Evolutionary conservation across 2,797 vertebrate species (phyloP).

Genomic region (Oreochromis grahami): DNA sequence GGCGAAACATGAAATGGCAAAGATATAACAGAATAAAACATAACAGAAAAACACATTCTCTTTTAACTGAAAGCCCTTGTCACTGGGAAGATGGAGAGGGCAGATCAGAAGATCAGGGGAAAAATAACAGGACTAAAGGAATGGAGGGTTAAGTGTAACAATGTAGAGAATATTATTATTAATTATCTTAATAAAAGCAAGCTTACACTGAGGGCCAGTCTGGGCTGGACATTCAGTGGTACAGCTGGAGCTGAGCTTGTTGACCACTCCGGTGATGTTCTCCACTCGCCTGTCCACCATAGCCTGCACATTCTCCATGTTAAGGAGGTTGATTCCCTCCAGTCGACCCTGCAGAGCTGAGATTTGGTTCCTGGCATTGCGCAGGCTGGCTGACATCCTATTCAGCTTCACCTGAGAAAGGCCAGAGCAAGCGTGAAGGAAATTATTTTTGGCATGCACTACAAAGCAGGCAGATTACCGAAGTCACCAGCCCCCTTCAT

Average conservation of each 20-base stretch:
- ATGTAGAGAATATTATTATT: background rate
- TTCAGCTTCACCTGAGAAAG: slow-evolving; percentile 80
- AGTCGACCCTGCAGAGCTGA: slow-evolving; percentile 81
- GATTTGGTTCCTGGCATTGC: slow-evolving; percentile 86
- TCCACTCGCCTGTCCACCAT: slow-evolving; percentile 86
- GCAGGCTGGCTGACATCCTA: slow-evolving; percentile 85
- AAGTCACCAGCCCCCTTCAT: slow-evolving; percentile 30
- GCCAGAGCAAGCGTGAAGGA: background rate
- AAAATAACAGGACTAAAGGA: background rate
- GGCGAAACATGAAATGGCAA: background rate
- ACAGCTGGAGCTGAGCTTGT: slow-evolving; percentile 84
- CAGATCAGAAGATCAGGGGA: background rate
- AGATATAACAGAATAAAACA: slow-evolving; percentile 10
- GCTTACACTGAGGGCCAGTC: slow-evolving; percentile 66
- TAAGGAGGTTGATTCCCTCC: slow-evolving; percentile 83
- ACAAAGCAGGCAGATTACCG: slow-evolving; percentile 57
- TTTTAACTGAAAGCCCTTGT: background rate
- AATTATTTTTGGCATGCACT: slow-evolving; percentile 38
- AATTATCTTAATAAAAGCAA: background rate
- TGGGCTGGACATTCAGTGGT: slow-evolving; percentile 74
- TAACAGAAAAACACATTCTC: background rate
- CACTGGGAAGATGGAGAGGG: background rate
- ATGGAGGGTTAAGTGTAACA: background rate
- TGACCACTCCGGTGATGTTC: slow-evolving; percentile 83
- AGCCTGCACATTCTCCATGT: slow-evolving; percentile 85